Conservation (phyloP, 2,113 vertebrate species). For the Platanista minor region DNA sequence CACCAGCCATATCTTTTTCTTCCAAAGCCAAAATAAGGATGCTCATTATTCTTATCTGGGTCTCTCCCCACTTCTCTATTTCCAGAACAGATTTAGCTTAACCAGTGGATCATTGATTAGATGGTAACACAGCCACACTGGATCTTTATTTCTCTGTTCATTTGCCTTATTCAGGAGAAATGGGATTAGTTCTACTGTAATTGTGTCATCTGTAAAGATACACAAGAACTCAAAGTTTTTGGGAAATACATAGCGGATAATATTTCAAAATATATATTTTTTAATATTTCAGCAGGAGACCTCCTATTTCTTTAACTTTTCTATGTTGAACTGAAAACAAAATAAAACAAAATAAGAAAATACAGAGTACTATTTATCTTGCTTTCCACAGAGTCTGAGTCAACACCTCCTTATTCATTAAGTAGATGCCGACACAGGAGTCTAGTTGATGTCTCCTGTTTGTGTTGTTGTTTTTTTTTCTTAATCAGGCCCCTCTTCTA, state of each 20-base stretch:
- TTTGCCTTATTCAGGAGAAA: conserved; percentile 4
- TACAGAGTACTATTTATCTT: neutral
- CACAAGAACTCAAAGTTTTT: neutral
- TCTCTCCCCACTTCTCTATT: neutral
- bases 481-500: neutral
- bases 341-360: neutral
- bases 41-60: conserved; percentile 31
- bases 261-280: neutral
- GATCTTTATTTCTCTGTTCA: neutral
- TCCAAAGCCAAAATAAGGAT: conserved; percentile 33
- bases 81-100: neutral
- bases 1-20: neutral
- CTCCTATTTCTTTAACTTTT: neutral
- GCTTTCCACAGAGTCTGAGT: neutral
- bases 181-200: neutral
- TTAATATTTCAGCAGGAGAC: neutral
- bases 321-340: neutral
- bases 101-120: neutral
- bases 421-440: neutral
- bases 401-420: neutral
- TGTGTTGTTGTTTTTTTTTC: neutral
- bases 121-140: neutral
- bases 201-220: neutral
- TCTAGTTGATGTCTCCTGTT: accelerated
- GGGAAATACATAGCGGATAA: neutral